Evolutionary conservation across 2,797 vertebrate species (phyloP).

Genomic region (Hephaestus fuliginosus): DNA sequence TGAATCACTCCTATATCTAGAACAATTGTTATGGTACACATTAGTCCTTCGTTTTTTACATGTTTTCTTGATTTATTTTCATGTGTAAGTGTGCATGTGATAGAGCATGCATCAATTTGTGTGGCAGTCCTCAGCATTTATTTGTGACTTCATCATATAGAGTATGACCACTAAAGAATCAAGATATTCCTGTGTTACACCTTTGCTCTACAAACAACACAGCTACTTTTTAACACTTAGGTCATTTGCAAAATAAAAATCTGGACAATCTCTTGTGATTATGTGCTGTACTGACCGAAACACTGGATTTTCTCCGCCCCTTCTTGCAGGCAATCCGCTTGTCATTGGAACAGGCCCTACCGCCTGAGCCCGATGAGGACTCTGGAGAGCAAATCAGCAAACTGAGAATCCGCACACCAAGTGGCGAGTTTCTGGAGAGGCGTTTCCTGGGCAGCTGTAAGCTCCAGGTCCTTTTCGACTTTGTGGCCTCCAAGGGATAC

Average conservation of each 20-base stretch:
- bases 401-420: conserved; percentile 95
- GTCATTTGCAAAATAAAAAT: not conserved
- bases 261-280: not conserved
- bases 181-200: not conserved
- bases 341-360: conserved; percentile 95
- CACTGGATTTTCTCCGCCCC: not conserved
- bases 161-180: not conserved
- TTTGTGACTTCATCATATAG: not conserved
- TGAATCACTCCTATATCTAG: not conserved
- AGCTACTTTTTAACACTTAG: not conserved
- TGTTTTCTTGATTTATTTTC: not conserved
- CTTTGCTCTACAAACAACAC: not conserved
- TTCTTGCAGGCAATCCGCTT: conserved; percentile 93
- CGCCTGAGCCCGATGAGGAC: conserved; percentile 93
- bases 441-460: conserved; percentile 96
- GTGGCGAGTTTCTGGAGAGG: conserved; percentile 96
- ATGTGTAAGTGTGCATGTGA: not conserved
- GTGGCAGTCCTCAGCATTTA: not conserved
- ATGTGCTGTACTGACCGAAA: conserved; percentile 9
- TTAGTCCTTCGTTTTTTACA: not conserved
- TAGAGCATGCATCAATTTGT: not conserved
- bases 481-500: conserved; percentile 98
- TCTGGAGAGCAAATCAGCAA: conserved; percentile 94
- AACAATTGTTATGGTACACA: not conserved
- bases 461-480: conserved; percentile 98